phyloP scores from a whole-genome alignment of 2,113 vertebrate genomes.

The Chionis minor region DNA sequence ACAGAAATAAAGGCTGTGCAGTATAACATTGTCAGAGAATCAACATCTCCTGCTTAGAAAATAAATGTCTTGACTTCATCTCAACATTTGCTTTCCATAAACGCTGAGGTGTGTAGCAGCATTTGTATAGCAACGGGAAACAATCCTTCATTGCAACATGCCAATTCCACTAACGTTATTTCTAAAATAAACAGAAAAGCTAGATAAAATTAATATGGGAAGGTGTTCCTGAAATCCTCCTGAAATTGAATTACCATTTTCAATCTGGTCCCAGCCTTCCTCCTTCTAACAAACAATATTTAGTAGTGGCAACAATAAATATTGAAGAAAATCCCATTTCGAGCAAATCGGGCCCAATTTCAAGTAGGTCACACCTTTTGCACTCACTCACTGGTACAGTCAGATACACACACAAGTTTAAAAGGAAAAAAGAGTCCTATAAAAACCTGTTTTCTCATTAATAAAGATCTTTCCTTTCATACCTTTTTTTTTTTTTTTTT shows the following conservation, averaged over 20 bases:
- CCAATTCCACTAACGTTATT: background rate
- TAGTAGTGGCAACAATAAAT: background rate
- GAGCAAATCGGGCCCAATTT: background rate
- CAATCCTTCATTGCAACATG: background rate
- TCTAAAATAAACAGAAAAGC: background rate
- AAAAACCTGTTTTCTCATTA: background rate
- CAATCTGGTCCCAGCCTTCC: background rate
- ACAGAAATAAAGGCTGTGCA: background rate
- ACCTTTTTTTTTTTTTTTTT: fast-evolving
- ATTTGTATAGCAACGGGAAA: background rate
- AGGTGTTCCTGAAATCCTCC: background rate
- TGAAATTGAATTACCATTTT: background rate
- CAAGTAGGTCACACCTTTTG: background rate
- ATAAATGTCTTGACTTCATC: conserved; percentile 44
- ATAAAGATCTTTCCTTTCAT: background rate
- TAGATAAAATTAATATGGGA: conserved; percentile 8
- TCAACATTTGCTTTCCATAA: conserved; percentile 39
- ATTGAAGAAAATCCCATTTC: background rate
- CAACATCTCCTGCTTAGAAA: conserved; percentile 41
- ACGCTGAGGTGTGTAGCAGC: background rate
- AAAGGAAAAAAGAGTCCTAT: background rate
- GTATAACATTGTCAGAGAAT: conserved; percentile 21
- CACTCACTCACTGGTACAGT: background rate
- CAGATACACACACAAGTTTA: background rate
- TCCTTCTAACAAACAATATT: background rate